Conservation (phyloP, 37 sponge, comb jelly and placozoan species). For the Tethya wilhelma region DNA sequence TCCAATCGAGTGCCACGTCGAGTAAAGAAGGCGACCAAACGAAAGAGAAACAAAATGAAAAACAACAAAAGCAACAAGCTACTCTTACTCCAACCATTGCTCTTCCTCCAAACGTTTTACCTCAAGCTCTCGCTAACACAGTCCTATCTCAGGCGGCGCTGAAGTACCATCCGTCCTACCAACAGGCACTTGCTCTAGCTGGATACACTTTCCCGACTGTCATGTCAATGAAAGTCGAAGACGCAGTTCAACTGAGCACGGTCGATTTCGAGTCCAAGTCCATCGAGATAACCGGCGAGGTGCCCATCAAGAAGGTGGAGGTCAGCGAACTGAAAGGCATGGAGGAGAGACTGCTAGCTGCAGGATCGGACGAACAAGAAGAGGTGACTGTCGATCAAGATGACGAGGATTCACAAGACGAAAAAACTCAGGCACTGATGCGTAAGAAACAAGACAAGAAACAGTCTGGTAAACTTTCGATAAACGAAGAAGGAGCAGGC, state of each 20-base stretch:
- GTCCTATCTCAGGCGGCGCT: not conserved
- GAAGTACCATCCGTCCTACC: not conserved
- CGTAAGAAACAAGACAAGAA: too few relatives aligned
- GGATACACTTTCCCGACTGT: not conserved
- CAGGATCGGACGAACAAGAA: too few relatives aligned
- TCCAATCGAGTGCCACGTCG: too few relatives aligned
- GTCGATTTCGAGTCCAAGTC: slow-evolving; percentile 49
- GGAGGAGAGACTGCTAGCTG: too few relatives aligned
- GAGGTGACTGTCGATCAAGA: not conserved
- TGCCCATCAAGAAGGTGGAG: slow-evolving; percentile 44
- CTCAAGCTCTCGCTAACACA: not conserved
- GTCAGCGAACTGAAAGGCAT: not conserved
- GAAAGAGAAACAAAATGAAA: too few relatives aligned
- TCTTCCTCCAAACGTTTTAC: not conserved
- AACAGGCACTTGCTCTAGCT: slow-evolving; percentile 3
- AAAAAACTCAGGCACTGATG: too few relatives aligned
- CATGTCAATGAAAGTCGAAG: slow-evolving; percentile 18
- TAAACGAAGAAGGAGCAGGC: not conserved
- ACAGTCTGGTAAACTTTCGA: not conserved
- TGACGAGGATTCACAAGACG: not conserved
- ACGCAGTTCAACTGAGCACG: slow-evolving; percentile 24
- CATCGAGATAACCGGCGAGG: slow-evolving; percentile 48
- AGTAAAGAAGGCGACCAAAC: too few relatives aligned
- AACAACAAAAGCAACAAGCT: too few relatives aligned
- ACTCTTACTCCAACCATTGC: not conserved